Base-by-base conservation (phyloP, 23 tunicate genomes). In the Ascidia mentula region DNA sequence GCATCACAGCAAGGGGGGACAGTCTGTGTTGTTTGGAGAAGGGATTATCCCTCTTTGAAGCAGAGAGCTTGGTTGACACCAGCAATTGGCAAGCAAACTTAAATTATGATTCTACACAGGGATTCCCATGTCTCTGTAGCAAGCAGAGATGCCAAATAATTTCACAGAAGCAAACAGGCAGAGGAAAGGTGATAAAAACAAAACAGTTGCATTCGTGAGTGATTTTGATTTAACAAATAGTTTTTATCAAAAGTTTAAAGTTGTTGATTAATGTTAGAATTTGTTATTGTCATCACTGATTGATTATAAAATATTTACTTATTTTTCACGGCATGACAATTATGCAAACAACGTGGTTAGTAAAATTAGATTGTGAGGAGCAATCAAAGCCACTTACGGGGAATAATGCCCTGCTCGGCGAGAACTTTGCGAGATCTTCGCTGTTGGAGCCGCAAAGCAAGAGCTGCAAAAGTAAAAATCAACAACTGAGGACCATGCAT, bases 331-430 rank as follows among this genome's bases (percentile, higher is more conserved):
- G n/a, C n/a, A n/a, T n/a, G n/a, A n/a, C n/a, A n/a, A 53, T 9
- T 20, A 53, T 9, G 65, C 65, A 53, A 53, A 28, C 65, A 53
- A 9, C 13, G 1, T 53, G n/a, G 65, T 53, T 53, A 53, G 65
- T 53, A 28, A 26, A 5, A 53, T 6, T 6, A 28, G 65, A 9
- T 53, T n/a, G n/a, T n/a, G n/a, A n/a, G n/a, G n/a, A 53, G 22
- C 13, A 28, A 53, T 53, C 24, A 3, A 1, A 53, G 26, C 22
- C 59, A 93, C 97, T 87, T 79, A 92, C 97, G 97, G 42, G 97
- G 97, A 45, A 92, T 87, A 72, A 92, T 92, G 72, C 97, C 97
- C 74, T 92, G 97, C 0, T 92, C 97, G 22, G 92, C 92, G 40
- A 92, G 60, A 34, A 87, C 86, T 75, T 92, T 76, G 0, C 92